Conservation (phyloP, 2,113 vertebrate genomes). For the Epinephelus lanceolatus region DNA sequence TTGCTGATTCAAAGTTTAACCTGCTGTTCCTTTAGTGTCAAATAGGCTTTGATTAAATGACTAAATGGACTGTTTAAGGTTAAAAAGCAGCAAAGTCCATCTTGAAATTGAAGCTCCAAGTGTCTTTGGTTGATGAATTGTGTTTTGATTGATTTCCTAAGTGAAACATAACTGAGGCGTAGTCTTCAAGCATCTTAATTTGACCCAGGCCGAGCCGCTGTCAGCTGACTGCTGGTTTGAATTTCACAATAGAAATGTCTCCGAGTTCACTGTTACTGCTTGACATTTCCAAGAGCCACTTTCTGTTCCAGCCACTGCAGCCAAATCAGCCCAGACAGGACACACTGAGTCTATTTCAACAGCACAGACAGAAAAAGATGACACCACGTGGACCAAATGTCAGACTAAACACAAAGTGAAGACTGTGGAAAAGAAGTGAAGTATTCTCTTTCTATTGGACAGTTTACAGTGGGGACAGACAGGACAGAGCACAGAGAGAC, state of each 20-base stretch:
- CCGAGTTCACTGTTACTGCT: not conserved
- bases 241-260: not conserved
- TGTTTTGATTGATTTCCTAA: too few species aligned
- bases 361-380: not conserved
- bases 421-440: not conserved
- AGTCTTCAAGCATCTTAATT: not conserved
- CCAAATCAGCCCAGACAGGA: not conserved
- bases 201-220: not conserved
- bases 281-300: constrained; percentile 9
- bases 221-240: too few species aligned
- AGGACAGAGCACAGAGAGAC: not conserved
- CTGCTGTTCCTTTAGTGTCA: too few species aligned
- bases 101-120: too few species aligned
- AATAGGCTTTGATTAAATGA: too few species aligned
- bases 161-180: not conserved
- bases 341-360: not conserved
- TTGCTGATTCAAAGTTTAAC: not conserved
- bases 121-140: too few species aligned
- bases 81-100: too few species aligned
- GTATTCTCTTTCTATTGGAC: not conserved
- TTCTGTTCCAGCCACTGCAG: not conserved
- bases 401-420: constrained; percentile 19
- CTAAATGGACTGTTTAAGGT: too few species aligned
- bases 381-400: not conserved
- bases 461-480: not conserved